phyloP scores from a whole-genome alignment of 2,888 invertebrate species.

The Heliconius hortense region DNA sequence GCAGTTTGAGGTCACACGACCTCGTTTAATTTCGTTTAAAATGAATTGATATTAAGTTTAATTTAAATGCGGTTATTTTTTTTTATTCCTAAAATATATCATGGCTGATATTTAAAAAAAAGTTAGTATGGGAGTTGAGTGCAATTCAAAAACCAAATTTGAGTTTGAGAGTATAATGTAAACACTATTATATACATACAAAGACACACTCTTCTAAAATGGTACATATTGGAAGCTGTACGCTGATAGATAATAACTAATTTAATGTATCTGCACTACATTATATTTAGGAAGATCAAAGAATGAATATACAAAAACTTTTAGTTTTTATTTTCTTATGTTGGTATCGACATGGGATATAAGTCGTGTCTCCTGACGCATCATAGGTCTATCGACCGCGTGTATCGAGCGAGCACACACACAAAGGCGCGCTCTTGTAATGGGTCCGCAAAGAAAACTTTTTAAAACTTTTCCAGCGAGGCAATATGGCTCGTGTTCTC shows the following conservation, averaged over 20 bases:
- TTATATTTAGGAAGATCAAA: background rate
- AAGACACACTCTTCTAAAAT: too few relatives aligned
- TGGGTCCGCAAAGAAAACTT: conserved; percentile 83
- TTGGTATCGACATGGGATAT: conserved; percentile 38
- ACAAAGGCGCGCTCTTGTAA: conserved; percentile 74
- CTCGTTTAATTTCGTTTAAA: conserved; percentile 47
- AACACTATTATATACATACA: too few relatives aligned
- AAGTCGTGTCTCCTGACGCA: conserved; percentile 44
- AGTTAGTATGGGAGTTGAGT: too few relatives aligned
- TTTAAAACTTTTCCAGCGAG: conserved; percentile 83
- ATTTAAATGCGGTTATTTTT: conserved; percentile 4
- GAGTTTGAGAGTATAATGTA: too few relatives aligned
- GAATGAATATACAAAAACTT: conserved; percentile 28
- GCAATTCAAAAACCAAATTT: too few relatives aligned
- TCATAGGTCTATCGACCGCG: conserved; percentile 67
- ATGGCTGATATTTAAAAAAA: too few relatives aligned
- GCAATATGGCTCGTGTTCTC: conserved; percentile 83
- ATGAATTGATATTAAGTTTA: conserved; percentile 27
- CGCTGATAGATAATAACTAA: too few relatives aligned
- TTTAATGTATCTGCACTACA: background rate
- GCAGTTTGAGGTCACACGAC: conserved; percentile 67
- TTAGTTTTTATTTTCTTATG: conserved; percentile 35
- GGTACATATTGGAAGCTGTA: background rate
- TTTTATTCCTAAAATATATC: background rate
- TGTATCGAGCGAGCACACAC: conserved; percentile 71